phyloP scores from a whole-genome alignment of 1,140 invertebrate genomes.

The Tetranychus urticae region DNA sequence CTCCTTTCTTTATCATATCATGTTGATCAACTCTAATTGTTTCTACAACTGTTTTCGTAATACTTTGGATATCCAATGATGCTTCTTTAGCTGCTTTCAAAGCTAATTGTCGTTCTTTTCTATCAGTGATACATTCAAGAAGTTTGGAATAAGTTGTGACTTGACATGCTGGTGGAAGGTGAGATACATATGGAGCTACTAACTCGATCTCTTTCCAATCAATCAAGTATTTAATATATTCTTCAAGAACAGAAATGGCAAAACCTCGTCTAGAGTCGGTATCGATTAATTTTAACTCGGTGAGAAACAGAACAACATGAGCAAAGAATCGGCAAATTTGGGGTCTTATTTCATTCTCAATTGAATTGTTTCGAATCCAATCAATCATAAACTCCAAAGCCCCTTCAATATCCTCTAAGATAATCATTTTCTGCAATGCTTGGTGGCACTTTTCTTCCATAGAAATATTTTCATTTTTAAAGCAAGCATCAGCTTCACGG shows the following conservation, averaged over 20 bases:
- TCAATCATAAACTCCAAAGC: conserved; percentile 11
- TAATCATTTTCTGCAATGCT: conserved; percentile 47
- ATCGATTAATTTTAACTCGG: conserved; percentile 39
- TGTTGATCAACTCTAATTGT: conserved; percentile 26
- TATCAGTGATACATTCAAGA: conserved; percentile 39
- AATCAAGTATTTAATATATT: conserved; percentile 41
- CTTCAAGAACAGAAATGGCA: conserved; percentile 43
- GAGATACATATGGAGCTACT: conserved; percentile 57
- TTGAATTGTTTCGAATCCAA: conserved; percentile 4
- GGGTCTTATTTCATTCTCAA: conserved; percentile 15
- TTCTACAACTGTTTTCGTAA: conserved; percentile 58
- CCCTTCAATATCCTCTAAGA: conserved; percentile 38
- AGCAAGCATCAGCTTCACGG: conserved; percentile 1
- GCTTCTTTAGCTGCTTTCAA: conserved; percentile 39
- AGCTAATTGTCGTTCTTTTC: conserved; percentile 30
- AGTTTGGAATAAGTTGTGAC: conserved; percentile 49
- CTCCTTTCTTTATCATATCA: neutral
- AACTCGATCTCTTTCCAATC: conserved; percentile 43
- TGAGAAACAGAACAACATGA: conserved; percentile 58
- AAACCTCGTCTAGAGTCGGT: conserved; percentile 29
- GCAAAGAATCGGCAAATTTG: conserved; percentile 38
- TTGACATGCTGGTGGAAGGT: conserved; percentile 41
- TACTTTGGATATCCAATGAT: conserved; percentile 53
- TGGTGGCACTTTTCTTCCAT: conserved; percentile 30
- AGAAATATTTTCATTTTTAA: neutral